Conservation (phyloP, 2,888 invertebrate species). For the Seladonia tumulorum region DNA sequence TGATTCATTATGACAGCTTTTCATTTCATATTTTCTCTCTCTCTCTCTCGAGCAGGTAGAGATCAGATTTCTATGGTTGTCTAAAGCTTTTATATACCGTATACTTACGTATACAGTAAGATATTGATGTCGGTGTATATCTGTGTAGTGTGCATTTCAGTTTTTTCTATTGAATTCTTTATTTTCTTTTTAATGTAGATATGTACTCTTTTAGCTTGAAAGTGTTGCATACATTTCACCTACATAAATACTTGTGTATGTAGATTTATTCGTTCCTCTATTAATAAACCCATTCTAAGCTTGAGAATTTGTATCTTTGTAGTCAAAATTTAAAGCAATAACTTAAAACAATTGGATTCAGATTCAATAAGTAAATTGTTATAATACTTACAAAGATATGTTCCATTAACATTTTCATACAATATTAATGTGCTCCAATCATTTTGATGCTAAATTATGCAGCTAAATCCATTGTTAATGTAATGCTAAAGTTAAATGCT, state of each 20-base stretch:
- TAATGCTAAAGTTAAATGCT: not conserved
- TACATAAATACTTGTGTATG: not conserved
- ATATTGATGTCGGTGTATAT: not conserved
- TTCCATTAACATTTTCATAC: not conserved
- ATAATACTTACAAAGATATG: not conserved
- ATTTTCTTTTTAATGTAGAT: not conserved
- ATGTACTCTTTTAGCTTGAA: not conserved
- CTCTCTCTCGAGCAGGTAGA: conserved; percentile 56
- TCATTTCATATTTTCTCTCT: conserved; percentile 79
- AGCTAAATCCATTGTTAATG: conserved; percentile 3
- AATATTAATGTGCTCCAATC: not conserved
- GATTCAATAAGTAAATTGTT: not conserved
- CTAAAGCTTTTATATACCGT: conserved; percentile 22
- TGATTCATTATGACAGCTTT: conserved; percentile 83
- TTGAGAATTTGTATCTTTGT: not conserved
- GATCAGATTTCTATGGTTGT: conserved; percentile 70
- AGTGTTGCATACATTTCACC: not conserved
- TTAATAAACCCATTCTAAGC: not conserved
- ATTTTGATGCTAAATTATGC: not conserved
- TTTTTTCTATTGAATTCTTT: conserved; percentile 8
- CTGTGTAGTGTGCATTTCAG: not conserved
- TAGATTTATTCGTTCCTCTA: not conserved
- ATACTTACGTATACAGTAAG: conserved; percentile 15
- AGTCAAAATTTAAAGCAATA: conserved; percentile 2
- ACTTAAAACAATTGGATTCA: not conserved